Percentiles rank a stretch among this genome's conserved stretches.
Evolutionary conservation across 1,140 invertebrate species (phyloP).

Genomic region (Lysiphlebus fabarum): DNA sequence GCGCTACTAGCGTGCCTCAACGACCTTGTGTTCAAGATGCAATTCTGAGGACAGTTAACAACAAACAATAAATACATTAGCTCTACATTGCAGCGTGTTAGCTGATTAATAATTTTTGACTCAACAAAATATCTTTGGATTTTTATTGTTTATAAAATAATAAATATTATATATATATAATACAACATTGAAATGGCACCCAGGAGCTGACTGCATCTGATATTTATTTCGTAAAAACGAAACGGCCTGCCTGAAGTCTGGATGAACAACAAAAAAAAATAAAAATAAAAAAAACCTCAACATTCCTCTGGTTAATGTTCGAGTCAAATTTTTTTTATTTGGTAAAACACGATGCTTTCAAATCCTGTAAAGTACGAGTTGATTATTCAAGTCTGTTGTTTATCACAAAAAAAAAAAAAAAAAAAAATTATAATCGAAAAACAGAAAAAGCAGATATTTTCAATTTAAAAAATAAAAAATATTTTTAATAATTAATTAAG

Average conservation of each 20-base stretch:
- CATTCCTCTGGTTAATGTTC: slow-evolving; percentile 17
- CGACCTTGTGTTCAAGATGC: slow-evolving; percentile 5
- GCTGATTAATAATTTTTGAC: slow-evolving; percentile 3
- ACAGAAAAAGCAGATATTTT: too few species aligned
- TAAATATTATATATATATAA: too few species aligned
- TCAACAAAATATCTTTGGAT: slow-evolving; percentile 18
- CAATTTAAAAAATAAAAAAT: too few species aligned
- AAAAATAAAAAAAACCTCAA: slow-evolving; percentile 6
- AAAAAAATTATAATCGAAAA: slow-evolving; percentile 3
- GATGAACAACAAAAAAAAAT: too few species aligned
- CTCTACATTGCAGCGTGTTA: slow-evolving; percentile 25
- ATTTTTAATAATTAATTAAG: neutral
- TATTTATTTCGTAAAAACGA: slow-evolving; percentile 32
- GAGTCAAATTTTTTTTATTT: slow-evolving; percentile 11
- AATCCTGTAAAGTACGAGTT: neutral
- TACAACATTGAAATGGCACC: slow-evolving; percentile 10
- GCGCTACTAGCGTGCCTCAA: slow-evolving; percentile 5
- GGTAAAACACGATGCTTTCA: slow-evolving; percentile 19
- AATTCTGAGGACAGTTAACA: slow-evolving; percentile 9
- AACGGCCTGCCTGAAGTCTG: slow-evolving; percentile 30
- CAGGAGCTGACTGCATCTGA: slow-evolving; percentile 24
- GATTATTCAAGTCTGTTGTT: neutral
- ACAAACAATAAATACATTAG: slow-evolving; percentile 11
- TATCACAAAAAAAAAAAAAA: neutral
- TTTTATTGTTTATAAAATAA: neutral